Percentiles rank a stretch among this genome's conserved stretches.
These are phyloP conservation scores for Galemys pyrenaicus DNA, from an alignment of 2,113 vertebrate species.

Conservation along the genomic window DNA sequence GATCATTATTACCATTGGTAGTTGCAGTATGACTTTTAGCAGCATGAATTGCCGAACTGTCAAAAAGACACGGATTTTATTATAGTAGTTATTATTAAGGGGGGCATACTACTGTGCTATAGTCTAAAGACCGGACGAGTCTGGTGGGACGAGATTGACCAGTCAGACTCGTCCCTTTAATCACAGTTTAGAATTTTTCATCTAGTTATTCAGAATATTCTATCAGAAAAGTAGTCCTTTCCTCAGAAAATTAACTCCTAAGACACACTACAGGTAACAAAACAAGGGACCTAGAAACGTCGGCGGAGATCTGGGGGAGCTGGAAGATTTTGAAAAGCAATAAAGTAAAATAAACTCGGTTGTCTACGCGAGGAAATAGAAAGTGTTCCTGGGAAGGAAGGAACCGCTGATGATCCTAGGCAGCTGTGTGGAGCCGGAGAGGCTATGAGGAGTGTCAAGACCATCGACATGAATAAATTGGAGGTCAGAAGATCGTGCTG, in stretches of 20 bases:
- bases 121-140: not conserved
- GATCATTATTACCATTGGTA: not conserved
- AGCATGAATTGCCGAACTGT: not conserved
- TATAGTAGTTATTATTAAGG: not conserved
- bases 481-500: conserved; percentile 70
- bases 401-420: conserved; percentile 10
- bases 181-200: not conserved
- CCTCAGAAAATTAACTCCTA: not conserved
- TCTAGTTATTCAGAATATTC: not conserved
- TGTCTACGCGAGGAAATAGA: conserved; percentile 19
- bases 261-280: not conserved
- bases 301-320: not conserved
- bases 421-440: conserved; percentile 61
- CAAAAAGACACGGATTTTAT: not conserved
- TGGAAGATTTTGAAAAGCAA: conserved; percentile 44
- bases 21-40: not conserved
- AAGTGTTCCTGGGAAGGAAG: conserved; percentile 59
- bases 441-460: conserved; percentile 66
- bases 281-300: conserved; percentile 6
- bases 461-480: conserved; percentile 73
- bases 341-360: not conserved
- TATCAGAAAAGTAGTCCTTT: not conserved
- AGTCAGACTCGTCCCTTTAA: not conserved
- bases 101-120: not conserved
- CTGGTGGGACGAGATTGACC: not conserved